Base-by-base conservation (phyloP, 2,113 vertebrate species). In the Cryptotis parvus region DNA sequence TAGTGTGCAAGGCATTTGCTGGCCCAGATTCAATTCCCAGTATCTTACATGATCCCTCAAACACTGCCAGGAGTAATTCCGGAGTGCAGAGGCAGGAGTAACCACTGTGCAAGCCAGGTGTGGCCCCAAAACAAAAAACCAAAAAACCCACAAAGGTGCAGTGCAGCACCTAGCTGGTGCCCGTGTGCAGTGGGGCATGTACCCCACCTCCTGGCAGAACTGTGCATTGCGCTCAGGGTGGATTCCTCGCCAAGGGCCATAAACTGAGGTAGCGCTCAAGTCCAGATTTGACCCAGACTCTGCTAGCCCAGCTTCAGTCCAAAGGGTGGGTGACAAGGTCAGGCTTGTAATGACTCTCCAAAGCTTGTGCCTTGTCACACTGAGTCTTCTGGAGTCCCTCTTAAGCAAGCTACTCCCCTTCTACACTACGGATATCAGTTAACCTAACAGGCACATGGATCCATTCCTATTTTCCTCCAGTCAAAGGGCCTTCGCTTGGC, bases 121-220 rank as follows among this genome's bases (percentile, higher is more conserved):
- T 49, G 45, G 9, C 45, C 45, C 45, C 45, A 49, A 49, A 49
- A 10, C 45, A 49, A 49, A 6, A 49, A 9, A 49, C 45, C 5
- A 10, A 49, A 49, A 49, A 49, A 49, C 10, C 45, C 45, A 49
- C 45, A 49, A 6, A 49, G 45, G 45, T 49, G 45, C 45, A 49
- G 45, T 49, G 10, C 10, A 14, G 45, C 45, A 49, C 45, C 45
- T 6, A 49, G 45, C 45, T 49, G 14, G 45, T 49, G 45, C 45
- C 45, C 45, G 9, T 49, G 45, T 49, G 45, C 45, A 58, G 55
- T 22, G 18, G 69, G 55, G 49, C 24, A n/a, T 3, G 1, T 29
- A 70, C 55, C 55, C 90, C 94, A 76, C 88, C 91, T 94, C 65
- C 82, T 49, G 88, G 79, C 24, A 26, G 18, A 77, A 29, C 14